phyloP scores from a whole-genome alignment of 2,113 vertebrate genomes.

The Sinocyclocheilus anshuiensis region DNA sequence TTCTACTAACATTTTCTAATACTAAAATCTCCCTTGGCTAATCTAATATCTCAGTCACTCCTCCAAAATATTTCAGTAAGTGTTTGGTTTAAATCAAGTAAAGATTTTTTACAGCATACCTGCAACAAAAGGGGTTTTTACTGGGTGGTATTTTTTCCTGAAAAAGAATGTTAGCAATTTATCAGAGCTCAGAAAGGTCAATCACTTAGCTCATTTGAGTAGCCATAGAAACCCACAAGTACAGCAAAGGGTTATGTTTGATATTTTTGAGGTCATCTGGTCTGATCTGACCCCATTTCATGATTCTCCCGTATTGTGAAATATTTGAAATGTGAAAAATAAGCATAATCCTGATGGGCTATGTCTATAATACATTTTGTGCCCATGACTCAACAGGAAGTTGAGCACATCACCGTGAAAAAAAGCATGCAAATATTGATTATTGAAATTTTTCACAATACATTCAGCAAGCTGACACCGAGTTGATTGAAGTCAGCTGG shows the following conservation, averaged over 20 bases:
- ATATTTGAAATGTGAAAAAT: conserved; percentile 20
- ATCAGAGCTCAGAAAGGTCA: conserved; percentile 6
- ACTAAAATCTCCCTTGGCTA: neutral
- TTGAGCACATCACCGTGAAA: neutral
- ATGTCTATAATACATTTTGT: neutral
- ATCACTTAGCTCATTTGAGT: neutral
- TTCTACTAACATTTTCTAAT: too few relatives aligned
- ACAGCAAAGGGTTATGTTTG: neutral
- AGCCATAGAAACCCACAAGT: conserved; percentile 18
- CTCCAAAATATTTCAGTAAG: neutral
- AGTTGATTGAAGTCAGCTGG: conserved; percentile 21
- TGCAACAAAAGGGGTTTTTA: neutral
- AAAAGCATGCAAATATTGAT: neutral
- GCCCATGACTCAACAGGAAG: conserved; percentile 9
- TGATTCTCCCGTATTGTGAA: neutral
- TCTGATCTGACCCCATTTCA: neutral
- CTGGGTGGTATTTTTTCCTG: neutral
- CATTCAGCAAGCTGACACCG: conserved; percentile 1
- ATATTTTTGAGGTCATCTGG: neutral
- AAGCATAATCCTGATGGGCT: neutral
- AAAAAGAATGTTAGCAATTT: neutral
- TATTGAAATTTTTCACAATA: neutral
- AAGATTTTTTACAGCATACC: neutral
- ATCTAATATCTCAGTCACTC: neutral
- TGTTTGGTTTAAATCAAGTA: conserved; percentile 7